Evolutionary conservation across 2,113 vertebrate genomes (phyloP), one percentile per base, ranked within the genome.

Genomic region (Tragelaphus buxtoni): DNA sequence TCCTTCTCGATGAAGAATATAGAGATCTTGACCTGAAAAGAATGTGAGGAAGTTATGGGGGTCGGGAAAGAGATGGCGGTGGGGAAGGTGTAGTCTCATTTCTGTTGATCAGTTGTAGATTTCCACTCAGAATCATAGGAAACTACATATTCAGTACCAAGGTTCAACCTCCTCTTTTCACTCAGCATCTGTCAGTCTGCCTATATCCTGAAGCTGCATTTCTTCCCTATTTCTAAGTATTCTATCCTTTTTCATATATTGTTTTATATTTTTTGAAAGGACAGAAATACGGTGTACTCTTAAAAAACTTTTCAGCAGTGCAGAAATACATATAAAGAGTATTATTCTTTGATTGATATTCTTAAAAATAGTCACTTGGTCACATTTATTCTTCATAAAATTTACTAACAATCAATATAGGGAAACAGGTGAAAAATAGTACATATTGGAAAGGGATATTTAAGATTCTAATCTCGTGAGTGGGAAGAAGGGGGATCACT

Each of bases 231-330:
- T 65, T 65, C 32, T 58, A 55, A 10, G 45, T 42, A 32, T 58
- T 91, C 84, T 49, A 55, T 91, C 39, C 55, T 93, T 65, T 95
- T 90, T 92, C 47, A 11, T 88, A 72, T 49, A 69, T 69, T 81
- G 86, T 79, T 80, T 69, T n/a, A 32, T 81, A 26, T 79, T 55
- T 85, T 81, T 39, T 69, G 3, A 79, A 95, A 79, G 5, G 45
- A 6, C 51, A 82, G 22, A 87, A 79, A 45, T 7, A 63, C 3
- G 18, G 65, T 16, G 0, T 49, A 7, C 5, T 90, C 12, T 65
- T 88, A 51, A 72, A 72, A 69, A 76, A 20, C 4, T 56, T 74
- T 84, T 32, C 69, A 95, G 45, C 45, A 79, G 32, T 51, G 28
- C 8, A 94, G 17, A 76, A 90, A 88, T 79, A 42, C 14, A 56